Evolutionary conservation across 1,140 invertebrate species (phyloP).

Genomic region (Nomia melanderi): DNA sequence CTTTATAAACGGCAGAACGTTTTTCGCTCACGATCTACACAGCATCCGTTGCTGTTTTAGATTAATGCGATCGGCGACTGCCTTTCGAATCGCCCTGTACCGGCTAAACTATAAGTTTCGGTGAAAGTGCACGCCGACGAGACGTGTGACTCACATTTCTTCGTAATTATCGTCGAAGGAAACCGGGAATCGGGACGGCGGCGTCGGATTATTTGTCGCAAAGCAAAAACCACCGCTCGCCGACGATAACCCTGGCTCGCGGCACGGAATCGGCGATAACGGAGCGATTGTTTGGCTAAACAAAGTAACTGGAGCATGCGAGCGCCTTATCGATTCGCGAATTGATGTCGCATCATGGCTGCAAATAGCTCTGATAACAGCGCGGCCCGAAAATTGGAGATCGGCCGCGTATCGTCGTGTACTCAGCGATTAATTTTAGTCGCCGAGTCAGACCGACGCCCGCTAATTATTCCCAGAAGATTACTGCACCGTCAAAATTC

Average conservation of each 20-base stretch:
- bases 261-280: conserved; percentile 17
- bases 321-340: conserved; percentile 17
- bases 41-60: no score
- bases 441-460: no score
- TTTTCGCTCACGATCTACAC: no score
- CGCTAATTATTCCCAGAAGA: no score
- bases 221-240: not conserved
- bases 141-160: conserved; percentile 42
- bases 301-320: conserved; percentile 23
- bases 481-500: no score
- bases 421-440: no score
- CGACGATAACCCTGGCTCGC: conserved; percentile 29
- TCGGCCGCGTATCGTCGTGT: no score
- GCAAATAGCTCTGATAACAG: not conserved
- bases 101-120: conserved; percentile 11
- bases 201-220: conserved; percentile 8
- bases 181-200: not conserved
- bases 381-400: conserved; percentile 5
- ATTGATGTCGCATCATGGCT: not conserved
- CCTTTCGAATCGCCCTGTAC: not conserved
- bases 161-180: conserved; percentile 38
- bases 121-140: conserved; percentile 51
- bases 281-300: conserved; percentile 13
- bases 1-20: no score
- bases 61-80: not conserved